Conservation (phyloP, 2,113 vertebrate species). For the Tetrao urogallus region DNA sequence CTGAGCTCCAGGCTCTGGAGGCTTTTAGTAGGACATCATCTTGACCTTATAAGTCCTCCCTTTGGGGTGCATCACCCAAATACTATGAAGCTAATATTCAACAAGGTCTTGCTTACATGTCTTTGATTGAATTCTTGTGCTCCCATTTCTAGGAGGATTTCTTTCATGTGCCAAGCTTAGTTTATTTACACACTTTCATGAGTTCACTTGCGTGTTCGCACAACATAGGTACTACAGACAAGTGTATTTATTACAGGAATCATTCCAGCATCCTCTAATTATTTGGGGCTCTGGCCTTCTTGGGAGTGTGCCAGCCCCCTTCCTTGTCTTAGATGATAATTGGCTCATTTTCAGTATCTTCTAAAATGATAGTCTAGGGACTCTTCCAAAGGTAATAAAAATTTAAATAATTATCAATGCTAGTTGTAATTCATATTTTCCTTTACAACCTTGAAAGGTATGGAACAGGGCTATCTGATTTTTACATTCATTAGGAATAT, state of each 20-base stretch:
- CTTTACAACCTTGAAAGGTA: background rate
- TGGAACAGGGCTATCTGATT: background rate
- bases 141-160: background rate
- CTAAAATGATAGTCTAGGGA: background rate
- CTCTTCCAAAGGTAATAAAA: background rate
- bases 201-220: background rate
- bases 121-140: fast-evolving
- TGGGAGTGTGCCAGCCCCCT: background rate
- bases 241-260: background rate
- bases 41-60: background rate
- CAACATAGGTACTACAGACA: background rate
- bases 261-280: background rate
- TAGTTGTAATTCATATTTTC: background rate
- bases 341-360: background rate
- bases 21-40: background rate
- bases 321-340: background rate
- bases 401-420: background rate
- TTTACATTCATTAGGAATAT: background rate
- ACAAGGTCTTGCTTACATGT: background rate
- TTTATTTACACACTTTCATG: background rate
- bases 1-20: background rate
- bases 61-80: background rate
- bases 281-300: background rate
- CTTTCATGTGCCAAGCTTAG: background rate
- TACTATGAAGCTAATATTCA: background rate